phyloP scores from a whole-genome alignment of 2,888 invertebrate genomes.

The Pyrgus malvae region DNA sequence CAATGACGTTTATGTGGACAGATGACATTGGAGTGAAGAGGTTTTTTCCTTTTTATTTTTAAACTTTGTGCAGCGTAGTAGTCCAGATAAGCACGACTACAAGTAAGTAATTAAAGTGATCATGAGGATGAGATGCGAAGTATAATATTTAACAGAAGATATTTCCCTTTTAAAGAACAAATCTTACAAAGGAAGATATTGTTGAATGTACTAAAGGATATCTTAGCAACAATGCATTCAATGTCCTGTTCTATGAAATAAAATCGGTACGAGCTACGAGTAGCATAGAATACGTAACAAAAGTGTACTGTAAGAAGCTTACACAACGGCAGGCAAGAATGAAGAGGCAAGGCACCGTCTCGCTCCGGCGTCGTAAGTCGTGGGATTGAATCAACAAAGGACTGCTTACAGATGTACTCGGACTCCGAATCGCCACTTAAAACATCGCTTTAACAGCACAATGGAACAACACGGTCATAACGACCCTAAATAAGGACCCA shows the following conservation, averaged over 20 bases:
- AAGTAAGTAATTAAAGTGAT: no score
- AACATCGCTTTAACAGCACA: constrained; percentile 48
- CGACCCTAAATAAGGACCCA: constrained; percentile 49
- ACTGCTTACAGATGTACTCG: constrained; percentile 30
- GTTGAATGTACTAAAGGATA: background rate
- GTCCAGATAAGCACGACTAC: no score
- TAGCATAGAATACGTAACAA: constrained; percentile 12
- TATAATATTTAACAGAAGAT: no score
- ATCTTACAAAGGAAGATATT: background rate
- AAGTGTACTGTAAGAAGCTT: constrained; percentile 16
- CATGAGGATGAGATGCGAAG: no score
- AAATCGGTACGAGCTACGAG: constrained; percentile 6
- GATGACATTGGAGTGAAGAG: no score
- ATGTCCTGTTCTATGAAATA: constrained; percentile 5
- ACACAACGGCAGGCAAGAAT: constrained; percentile 11
- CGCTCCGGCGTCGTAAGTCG: constrained; percentile 8
- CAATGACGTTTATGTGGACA: no score
- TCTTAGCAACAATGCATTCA: constrained; percentile 1
- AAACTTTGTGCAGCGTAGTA: no score
- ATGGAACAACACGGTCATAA: constrained; percentile 43
- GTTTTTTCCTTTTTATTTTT: no score
- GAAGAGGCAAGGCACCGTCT: constrained; percentile 10
- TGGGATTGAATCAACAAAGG: constrained; percentile 29
- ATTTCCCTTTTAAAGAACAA: background rate
- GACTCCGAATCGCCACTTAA: constrained; percentile 53